phyloP scores from a whole-genome alignment of 2,888 invertebrate species.

The Euphydryas editha region DNA sequence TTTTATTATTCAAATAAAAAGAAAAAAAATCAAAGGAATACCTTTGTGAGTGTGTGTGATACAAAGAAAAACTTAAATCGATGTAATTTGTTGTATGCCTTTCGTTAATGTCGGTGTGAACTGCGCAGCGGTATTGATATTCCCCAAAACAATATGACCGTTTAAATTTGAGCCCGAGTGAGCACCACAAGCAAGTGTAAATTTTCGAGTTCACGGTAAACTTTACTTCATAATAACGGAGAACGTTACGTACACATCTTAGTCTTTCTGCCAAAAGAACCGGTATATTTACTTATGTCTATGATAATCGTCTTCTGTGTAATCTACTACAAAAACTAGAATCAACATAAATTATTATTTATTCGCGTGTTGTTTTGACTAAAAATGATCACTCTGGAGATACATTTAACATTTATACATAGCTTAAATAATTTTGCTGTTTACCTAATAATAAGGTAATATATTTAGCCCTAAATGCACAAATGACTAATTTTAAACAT shows the following conservation, averaged over 20 bases:
- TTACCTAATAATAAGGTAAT: constrained; percentile 19
- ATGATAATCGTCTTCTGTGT: constrained; percentile 58
- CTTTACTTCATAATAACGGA: constrained; percentile 51
- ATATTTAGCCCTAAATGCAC: constrained; percentile 25
- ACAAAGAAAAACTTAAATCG: constrained; percentile 34
- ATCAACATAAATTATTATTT: constrained; percentile 24
- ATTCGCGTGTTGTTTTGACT: constrained; percentile 22
- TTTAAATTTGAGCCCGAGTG: constrained; percentile 52
- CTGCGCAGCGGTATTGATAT: constrained; percentile 45
- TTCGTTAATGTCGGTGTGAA: constrained; percentile 39
- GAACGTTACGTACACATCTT: constrained; percentile 57
- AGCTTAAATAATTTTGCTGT: constrained; percentile 17
- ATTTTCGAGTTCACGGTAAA: constrained; percentile 57
- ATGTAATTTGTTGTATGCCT: constrained; percentile 48
- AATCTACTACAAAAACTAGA: constrained; percentile 20
- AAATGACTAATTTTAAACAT: constrained; percentile 8
- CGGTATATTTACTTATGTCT: constrained; percentile 55
- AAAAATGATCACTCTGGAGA: constrained; percentile 19
- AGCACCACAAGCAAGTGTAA: constrained; percentile 57
- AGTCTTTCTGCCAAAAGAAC: constrained; percentile 51
- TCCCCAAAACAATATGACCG: constrained; percentile 59
- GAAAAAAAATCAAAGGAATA: neutral
- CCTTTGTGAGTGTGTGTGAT: neutral
- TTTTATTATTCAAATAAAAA: neutral
- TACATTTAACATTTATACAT: constrained; percentile 17